Evolutionary conservation across 2,113 vertebrate genomes (phyloP).

Genomic region (Oreocharis arfaki): DNA sequence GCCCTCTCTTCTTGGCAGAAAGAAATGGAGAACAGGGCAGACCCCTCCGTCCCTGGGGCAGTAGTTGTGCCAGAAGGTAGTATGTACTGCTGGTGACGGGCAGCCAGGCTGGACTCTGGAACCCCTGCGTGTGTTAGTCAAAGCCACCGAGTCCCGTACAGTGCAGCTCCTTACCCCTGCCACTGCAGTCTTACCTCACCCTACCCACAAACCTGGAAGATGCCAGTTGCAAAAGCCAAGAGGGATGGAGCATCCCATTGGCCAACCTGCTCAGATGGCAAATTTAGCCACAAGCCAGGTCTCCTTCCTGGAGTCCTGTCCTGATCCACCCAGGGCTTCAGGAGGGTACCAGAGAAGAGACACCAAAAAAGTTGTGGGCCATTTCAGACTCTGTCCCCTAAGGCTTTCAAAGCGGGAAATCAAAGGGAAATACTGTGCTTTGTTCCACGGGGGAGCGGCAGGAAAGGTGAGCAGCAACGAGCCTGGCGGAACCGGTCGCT

Average conservation of each 20-base stretch:
- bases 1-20: background rate
- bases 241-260: background rate
- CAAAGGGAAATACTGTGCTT: constrained; percentile 27
- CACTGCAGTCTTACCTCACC: accelerated
- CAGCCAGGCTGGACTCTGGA: background rate
- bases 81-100: accelerated
- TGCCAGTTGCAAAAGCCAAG: accelerated
- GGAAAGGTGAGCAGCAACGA: constrained; percentile 1
- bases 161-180: background rate
- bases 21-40: background rate
- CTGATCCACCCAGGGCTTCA: background rate
- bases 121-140: accelerated
- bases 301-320: background rate
- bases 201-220: background rate
- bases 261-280: accelerated
- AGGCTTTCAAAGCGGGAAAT: constrained; percentile 29
- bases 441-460: constrained; percentile 15
- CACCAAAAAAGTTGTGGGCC: background rate
- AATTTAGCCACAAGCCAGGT: background rate
- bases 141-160: accelerated
- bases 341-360: background rate
- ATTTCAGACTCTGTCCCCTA: background rate
- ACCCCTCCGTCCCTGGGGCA: background rate
- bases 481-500: constrained; percentile 9
- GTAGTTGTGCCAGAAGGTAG: background rate